Conservation (phyloP, 2,113 vertebrate species). For the Hyperopisus bebe region DNA sequence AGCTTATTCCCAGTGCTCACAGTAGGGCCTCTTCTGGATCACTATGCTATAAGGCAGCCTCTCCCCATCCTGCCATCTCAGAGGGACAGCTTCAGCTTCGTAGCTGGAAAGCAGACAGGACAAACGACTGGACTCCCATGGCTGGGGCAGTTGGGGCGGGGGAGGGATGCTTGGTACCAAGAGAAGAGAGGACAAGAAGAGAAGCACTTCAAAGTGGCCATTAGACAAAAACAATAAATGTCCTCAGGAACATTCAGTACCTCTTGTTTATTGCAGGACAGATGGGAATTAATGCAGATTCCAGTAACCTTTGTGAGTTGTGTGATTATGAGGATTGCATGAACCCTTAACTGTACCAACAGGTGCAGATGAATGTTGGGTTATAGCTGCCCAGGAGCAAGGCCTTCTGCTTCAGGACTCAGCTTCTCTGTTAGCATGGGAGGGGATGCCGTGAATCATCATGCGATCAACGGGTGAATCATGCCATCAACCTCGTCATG, state of each 20-base stretch:
- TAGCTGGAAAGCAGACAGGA: neutral
- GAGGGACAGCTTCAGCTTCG: neutral
- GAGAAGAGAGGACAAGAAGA: slow-evolving; percentile 22
- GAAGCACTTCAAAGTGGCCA: slow-evolving; percentile 11
- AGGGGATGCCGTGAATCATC: no score
- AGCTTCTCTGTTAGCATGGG: neutral
- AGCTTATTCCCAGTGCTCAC: neutral
- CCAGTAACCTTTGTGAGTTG: neutral
- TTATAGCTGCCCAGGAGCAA: neutral
- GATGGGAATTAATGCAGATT: neutral
- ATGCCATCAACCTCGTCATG: neutral
- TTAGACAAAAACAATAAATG: neutral
- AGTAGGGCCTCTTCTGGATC: neutral
- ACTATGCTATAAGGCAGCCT: neutral
- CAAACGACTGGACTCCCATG: neutral
- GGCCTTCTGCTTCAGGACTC: neutral
- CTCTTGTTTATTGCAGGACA: neutral
- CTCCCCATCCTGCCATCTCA: neutral
- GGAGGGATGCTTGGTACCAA: neutral
- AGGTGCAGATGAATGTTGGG: neutral
- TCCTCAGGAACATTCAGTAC: neutral
- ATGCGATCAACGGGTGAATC: no score
- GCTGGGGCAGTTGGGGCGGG: slow-evolving; percentile 9
- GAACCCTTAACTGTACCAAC: neutral
- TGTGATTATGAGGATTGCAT: neutral